These are phyloP conservation scores for Phrynosoma blainvillii DNA, from an alignment of 2,113 vertebrate species.

Conservation along the genomic window DNA sequence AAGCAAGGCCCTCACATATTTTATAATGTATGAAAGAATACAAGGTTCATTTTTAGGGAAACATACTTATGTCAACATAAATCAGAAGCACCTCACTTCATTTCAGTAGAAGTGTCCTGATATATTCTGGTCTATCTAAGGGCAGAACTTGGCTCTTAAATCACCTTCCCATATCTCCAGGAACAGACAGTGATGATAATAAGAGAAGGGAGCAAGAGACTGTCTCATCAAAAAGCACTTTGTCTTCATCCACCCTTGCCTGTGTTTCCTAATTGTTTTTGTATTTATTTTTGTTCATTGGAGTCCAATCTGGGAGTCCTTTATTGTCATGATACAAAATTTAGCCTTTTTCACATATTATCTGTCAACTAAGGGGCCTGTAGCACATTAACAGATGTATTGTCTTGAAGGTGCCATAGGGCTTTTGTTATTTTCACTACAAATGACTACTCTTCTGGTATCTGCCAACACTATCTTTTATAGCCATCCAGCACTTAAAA, in stretches of 20 bases:
- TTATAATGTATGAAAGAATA: constrained; percentile 17
- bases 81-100: not conserved
- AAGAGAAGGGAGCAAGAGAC: not conserved
- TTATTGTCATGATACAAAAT: not conserved
- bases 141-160: constrained; percentile 9
- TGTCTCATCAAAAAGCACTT: constrained; percentile 1
- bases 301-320: not conserved
- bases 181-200: constrained; percentile 28
- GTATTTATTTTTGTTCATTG: constrained; percentile 6
- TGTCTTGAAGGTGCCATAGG: constrained; percentile 16
- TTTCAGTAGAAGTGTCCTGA: not conserved
- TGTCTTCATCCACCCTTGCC: not conserved
- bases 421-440: not conserved
- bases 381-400: not conserved
- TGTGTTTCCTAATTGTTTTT: constrained; percentile 5
- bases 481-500: not conserved
- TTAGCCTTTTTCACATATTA: not conserved
- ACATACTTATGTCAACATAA: not conserved
- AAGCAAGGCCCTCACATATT: not conserved
- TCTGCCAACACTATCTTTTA: not conserved
- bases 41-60: constrained; percentile 1
- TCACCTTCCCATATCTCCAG: constrained; percentile 10
- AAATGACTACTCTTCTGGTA: constrained; percentile 2
- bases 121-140: not conserved
- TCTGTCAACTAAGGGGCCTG: not conserved